Conservation (phyloP, 2,113 vertebrate species). For the Axis porcinus region DNA sequence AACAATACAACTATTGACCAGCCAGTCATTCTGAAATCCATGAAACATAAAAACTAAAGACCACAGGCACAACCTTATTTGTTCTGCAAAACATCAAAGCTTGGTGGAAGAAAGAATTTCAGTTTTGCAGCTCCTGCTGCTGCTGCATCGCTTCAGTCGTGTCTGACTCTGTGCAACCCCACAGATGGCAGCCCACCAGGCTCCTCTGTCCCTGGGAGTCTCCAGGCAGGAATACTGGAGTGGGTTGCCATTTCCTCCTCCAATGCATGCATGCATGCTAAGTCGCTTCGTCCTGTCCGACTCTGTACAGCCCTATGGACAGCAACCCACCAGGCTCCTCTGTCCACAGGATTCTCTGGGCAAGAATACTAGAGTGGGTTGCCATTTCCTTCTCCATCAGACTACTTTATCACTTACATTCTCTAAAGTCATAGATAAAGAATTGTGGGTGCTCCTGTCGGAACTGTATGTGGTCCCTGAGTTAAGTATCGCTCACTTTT, state of each 20-base stretch:
- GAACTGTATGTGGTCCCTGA: background rate
- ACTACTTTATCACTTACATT: background rate
- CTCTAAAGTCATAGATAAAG: background rate
- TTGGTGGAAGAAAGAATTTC: background rate
- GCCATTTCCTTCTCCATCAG: background rate
- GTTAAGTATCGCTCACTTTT: background rate
- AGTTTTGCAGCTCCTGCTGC: background rate
- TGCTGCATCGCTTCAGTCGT: fast-evolving
- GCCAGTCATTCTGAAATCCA: background rate
- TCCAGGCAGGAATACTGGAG: background rate
- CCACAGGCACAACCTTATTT: background rate
- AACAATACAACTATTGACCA: background rate
- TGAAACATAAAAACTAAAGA: background rate
- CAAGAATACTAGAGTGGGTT: background rate
- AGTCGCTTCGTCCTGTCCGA: background rate
- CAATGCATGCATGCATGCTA: background rate
- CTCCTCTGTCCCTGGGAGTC: background rate
- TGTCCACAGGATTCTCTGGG: background rate
- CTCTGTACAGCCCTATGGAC: background rate
- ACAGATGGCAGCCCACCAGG: background rate
- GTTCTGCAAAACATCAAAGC: background rate
- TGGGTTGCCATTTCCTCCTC: background rate
- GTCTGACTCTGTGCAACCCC: background rate
- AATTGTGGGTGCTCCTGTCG: background rate
- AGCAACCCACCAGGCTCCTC: background rate